A percentile compares a stretch with the other conserved stretches of the same genome.
Evolutionary conservation across 2,888 invertebrate genomes (phyloP).

Genomic region (Sesia bembeciformis): DNA sequence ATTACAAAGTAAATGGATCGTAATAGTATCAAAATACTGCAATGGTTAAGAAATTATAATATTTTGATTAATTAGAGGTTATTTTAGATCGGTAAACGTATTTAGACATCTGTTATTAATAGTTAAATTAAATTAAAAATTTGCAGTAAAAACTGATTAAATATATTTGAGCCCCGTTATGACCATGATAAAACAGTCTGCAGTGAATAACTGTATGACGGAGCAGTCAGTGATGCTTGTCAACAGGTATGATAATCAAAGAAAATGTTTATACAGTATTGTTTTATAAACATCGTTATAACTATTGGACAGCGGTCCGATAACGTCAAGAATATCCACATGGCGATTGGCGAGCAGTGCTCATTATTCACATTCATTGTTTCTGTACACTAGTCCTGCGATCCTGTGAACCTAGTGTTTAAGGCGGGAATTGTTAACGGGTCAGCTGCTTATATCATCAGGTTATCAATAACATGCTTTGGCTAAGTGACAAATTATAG

Average conservation of each 20-base stretch:
- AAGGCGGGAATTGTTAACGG: too few species aligned
- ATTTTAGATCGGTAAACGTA: slow-evolving; percentile 3
- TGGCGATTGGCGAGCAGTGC: not conserved
- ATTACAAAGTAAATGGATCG: too few species aligned
- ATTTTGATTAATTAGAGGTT: slow-evolving; percentile 28
- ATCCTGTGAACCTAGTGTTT: too few species aligned
- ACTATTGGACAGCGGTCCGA: slow-evolving; percentile 33
- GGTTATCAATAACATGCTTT: slow-evolving; percentile 60
- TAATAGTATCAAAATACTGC: not conserved
- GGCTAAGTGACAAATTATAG: slow-evolving; percentile 43
- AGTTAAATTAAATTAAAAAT: not conserved
- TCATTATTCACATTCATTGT: not conserved
- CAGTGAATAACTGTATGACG: slow-evolving; percentile 4
- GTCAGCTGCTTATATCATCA: slow-evolving; percentile 20
- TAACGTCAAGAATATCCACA: slow-evolving; percentile 35
- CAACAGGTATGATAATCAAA: slow-evolving; percentile 18
- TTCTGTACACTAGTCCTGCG: too few species aligned
- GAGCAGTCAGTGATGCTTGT: slow-evolving; percentile 7
- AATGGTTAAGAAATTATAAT: slow-evolving; percentile 18
- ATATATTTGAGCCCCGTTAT: slow-evolving; percentile 2
- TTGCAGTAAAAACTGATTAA: not conserved
- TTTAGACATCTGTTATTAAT: not conserved
- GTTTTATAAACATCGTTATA: slow-evolving; percentile 58
- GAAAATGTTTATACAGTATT: slow-evolving; percentile 33
- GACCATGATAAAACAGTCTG: slow-evolving; percentile 3